Evolutionary conservation across 2,888 invertebrate genomes (phyloP).

Genomic region (Oscheius myriophilus): DNA sequence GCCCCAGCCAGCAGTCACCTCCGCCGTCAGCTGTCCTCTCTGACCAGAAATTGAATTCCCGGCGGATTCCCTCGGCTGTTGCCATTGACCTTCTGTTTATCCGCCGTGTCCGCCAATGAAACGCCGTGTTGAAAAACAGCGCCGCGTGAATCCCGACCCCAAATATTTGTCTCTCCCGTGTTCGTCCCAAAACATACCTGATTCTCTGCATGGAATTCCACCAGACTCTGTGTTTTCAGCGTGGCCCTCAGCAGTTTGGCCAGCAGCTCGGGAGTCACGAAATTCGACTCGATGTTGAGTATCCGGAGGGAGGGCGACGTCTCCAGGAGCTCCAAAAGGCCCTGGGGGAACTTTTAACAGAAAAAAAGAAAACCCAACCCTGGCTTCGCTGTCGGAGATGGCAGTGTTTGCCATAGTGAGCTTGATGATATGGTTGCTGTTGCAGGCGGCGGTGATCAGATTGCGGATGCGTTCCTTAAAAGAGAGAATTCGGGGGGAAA

Average conservation of each 20-base stretch:
- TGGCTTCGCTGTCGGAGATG: constrained; percentile 86
- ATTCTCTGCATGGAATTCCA: constrained; percentile 95
- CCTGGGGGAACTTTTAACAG: constrained; percentile 44
- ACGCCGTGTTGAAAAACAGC: constrained; percentile 1
- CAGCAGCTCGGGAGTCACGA: constrained; percentile 88
- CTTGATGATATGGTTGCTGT: constrained; percentile 89
- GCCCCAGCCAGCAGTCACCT: background rate
- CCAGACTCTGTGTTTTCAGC: constrained; percentile 85
- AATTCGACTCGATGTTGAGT: constrained; percentile 86
- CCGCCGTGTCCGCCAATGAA: background rate
- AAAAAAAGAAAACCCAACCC: constrained; percentile 69
- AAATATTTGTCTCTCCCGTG: constrained; percentile 14
- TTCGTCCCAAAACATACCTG: constrained; percentile 79
- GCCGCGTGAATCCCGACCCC: background rate
- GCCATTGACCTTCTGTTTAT: background rate
- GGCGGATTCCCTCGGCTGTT: background rate
- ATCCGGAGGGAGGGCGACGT: constrained; percentile 73
- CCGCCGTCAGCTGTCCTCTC: background rate
- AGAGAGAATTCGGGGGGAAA: background rate
- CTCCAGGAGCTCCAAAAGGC: constrained; percentile 66
- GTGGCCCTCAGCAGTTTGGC: constrained; percentile 86
- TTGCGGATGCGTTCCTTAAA: constrained; percentile 86
- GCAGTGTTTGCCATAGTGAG: constrained; percentile 92
- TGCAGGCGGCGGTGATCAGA: constrained; percentile 84
- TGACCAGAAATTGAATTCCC: background rate